These are phyloP conservation scores for Tragelaphus scriptus DNA, from an alignment of 2,113 vertebrate genomes.

Conservation along the genomic window DNA sequence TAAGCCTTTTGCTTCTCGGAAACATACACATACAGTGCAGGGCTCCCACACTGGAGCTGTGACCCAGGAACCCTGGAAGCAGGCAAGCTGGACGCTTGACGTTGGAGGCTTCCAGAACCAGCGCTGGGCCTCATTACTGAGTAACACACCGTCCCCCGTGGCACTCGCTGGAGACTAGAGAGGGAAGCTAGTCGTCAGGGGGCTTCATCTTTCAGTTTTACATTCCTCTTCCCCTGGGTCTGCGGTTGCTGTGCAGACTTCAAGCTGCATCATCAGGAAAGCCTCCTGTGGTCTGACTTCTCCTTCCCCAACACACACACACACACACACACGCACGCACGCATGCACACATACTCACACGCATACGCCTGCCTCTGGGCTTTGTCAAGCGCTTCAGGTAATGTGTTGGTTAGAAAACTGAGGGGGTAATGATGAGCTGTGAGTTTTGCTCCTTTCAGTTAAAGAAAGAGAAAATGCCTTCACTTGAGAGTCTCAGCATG, in stretches of 20 bases:
- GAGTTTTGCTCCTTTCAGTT: constrained; percentile 14
- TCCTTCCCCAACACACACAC: neutral
- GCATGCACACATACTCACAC: rapidly evolving
- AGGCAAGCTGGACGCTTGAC: neutral
- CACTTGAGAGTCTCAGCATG: neutral
- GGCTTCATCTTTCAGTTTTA: neutral
- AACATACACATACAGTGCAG: rapidly evolving
- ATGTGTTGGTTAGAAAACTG: neutral
- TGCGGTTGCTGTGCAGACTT: neutral
- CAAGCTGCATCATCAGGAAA: constrained; percentile 41
- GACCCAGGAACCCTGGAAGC: neutral
- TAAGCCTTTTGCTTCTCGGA: neutral
- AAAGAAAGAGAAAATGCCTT: constrained; percentile 3
- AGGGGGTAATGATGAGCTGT: constrained; percentile 4
- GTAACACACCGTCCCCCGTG: neutral
- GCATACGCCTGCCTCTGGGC: neutral
- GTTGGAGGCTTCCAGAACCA: neutral
- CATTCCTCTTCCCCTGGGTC: neutral
- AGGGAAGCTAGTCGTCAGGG: neutral
- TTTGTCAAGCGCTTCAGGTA: neutral
- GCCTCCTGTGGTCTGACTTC: neutral
- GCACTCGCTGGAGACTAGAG: neutral
- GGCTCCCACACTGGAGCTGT: neutral
- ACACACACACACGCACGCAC: rapidly evolving
- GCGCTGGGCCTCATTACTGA: neutral